phyloP scores from a whole-genome alignment of 2,797 vertebrate species.

The Clarias laeviceps region DNA sequence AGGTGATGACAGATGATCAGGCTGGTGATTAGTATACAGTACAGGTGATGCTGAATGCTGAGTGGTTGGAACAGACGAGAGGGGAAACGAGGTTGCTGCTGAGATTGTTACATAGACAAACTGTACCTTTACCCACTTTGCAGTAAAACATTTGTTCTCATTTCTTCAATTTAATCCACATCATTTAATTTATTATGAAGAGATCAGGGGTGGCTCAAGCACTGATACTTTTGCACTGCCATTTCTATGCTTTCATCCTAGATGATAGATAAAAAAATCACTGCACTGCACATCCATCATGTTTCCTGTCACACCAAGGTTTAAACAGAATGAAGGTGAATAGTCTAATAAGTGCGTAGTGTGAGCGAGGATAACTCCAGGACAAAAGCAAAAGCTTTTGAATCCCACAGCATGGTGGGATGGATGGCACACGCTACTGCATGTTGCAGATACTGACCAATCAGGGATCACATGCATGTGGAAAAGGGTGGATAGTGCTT shows the following conservation, averaged over 20 bases:
- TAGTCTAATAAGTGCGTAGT: background rate
- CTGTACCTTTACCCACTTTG: too few species aligned
- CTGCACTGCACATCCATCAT: background rate
- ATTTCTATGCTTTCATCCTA: background rate
- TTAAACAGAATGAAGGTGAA: background rate
- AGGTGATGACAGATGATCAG: too few species aligned
- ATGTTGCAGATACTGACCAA: background rate
- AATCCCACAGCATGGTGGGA: background rate
- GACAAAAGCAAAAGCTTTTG: background rate
- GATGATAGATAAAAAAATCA: background rate
- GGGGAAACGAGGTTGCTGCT: too few species aligned
- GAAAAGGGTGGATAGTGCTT: background rate
- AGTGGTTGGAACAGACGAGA: too few species aligned
- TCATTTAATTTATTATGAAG: too few species aligned
- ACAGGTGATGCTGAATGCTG: too few species aligned
- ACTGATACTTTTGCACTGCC: background rate
- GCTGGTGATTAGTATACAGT: too few species aligned
- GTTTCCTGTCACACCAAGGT: background rate
- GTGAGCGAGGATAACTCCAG: background rate
- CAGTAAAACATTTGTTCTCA: too few species aligned
- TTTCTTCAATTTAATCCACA: too few species aligned
- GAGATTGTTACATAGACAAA: too few species aligned
- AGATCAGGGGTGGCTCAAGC: too few species aligned
- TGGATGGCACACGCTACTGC: too few species aligned
- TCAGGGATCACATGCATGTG: background rate